phyloP scores from a whole-genome alignment of 1,140 invertebrate species.

The Drosophila burlai region DNA sequence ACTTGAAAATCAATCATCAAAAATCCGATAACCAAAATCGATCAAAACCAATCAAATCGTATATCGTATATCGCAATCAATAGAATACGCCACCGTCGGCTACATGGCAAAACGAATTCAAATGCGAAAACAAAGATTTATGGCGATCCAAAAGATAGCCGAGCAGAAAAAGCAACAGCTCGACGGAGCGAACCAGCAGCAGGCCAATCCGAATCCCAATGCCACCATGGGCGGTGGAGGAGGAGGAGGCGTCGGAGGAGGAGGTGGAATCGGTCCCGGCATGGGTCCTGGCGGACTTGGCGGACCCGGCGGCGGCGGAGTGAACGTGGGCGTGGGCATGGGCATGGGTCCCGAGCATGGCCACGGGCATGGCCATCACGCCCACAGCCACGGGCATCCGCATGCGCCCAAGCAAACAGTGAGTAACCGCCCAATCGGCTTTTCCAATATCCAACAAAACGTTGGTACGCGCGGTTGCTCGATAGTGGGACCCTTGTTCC shows the following conservation, averaged over 20 bases:
- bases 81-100: constrained; percentile 97
- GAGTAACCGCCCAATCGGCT: constrained; percentile 85
- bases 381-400: constrained; percentile 85
- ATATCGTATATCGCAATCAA: constrained; percentile 73
- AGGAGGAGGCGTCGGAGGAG: constrained; percentile 66
- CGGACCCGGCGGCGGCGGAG: constrained; percentile 32
- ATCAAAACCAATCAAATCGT: constrained; percentile 61
- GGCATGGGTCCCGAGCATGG: constrained; percentile 82
- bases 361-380: constrained; percentile 85
- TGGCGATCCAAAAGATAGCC: constrained; percentile 94
- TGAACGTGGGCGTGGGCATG: constrained; percentile 47
- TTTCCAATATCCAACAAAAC: constrained; percentile 85
- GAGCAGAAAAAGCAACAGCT: constrained; percentile 94
- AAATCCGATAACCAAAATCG: constrained; percentile 36
- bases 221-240: constrained; percentile 79
- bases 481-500: constrained; percentile 92
- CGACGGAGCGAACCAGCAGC: constrained; percentile 88
- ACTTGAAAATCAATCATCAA: constrained; percentile 10
- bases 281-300: constrained; percentile 84
- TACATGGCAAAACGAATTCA: constrained; percentile 98
- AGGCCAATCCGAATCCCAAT: constrained; percentile 85
- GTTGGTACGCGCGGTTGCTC: constrained; percentile 86
- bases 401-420: constrained; percentile 85
- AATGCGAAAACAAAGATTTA: constrained; percentile 96
- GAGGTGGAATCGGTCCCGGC: constrained; percentile 64